Percentiles rank a stretch among this genome's conserved stretches.
These are phyloP conservation scores for Gari tellinella DNA, from an alignment of 2,888 invertebrate genomes.

Conservation along the genomic window DNA sequence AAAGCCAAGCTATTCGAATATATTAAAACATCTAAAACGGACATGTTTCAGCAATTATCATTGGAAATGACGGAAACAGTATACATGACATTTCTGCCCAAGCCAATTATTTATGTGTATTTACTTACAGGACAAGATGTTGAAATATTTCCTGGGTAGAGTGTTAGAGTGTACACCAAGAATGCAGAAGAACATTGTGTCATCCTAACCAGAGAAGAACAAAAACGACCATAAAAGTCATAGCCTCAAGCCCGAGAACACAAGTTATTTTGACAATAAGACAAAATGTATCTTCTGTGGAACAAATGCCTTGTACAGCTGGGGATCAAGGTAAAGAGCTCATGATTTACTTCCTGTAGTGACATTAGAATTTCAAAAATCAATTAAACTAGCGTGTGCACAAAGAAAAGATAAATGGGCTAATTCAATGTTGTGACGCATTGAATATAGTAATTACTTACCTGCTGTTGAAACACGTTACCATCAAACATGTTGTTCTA, in stretches of 20 bases:
- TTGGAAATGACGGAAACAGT: neutral
- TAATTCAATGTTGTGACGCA: constrained; percentile 20
- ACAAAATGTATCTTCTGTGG: constrained; percentile 29
- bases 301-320: neutral
- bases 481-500: constrained; percentile 53
- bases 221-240: neutral
- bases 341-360: constrained; percentile 15
- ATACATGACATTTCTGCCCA: neutral
- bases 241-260: neutral
- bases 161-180: neutral
- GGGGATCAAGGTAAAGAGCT: constrained; percentile 3
- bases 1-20: neutral
- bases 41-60: neutral
- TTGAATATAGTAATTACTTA: constrained; percentile 44
- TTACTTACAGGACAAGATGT: neutral
- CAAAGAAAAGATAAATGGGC: constrained; percentile 24
- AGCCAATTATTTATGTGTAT: neutral
- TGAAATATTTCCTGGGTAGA: neutral
- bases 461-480: constrained; percentile 60
- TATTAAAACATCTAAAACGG: neutral
- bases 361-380: constrained; percentile 8
- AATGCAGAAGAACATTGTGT: neutral
- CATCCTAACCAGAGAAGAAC: neutral
- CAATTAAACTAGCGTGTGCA: constrained; percentile 8
- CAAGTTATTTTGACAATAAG: constrained; percentile 14